These are phyloP conservation scores for Larimichthys polyactis DNA, from an alignment of 2,113 vertebrate genomes.

Conservation along the genomic window DNA sequence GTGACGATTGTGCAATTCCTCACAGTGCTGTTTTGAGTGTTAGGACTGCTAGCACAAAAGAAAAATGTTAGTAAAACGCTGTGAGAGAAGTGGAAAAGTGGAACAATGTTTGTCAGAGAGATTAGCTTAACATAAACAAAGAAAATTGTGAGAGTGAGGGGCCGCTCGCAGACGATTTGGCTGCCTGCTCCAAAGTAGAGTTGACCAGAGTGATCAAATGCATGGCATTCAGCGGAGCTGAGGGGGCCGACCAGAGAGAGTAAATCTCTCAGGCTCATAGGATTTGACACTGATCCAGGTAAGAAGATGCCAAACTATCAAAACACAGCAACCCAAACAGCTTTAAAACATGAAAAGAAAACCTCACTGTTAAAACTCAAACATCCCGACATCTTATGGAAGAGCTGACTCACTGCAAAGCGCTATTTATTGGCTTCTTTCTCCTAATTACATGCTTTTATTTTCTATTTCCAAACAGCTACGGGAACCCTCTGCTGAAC, in stretches of 20 bases:
- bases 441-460: conserved; percentile 34
- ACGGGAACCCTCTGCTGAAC: background rate
- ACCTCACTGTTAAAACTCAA: conserved; percentile 50
- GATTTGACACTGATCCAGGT: conserved; percentile 73
- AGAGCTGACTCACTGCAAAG: conserved; percentile 57
- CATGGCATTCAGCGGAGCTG: conserved; percentile 6
- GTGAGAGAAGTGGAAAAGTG: conserved; percentile 47
- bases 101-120: conserved; percentile 65
- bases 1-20: conserved; percentile 5
- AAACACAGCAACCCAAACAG: conserved; percentile 61
- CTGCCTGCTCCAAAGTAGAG: conserved; percentile 47
- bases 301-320: conserved; percentile 69
- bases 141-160: conserved; percentile 37
- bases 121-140: conserved; percentile 69
- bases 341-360: conserved; percentile 55
- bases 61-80: background rate
- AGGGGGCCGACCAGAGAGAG: conserved; percentile 32
- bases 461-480: conserved; percentile 36
- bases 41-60: background rate
- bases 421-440: conserved; percentile 32
- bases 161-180: conserved; percentile 40
- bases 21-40: background rate
- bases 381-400: conserved; percentile 64
- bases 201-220: conserved; percentile 53
- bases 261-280: conserved; percentile 58